Percentiles rank a stretch among this genome's conserved stretches.
Evolutionary conservation across 2,113 vertebrate genomes (phyloP).

Genomic region (Prinia subflava): DNA sequence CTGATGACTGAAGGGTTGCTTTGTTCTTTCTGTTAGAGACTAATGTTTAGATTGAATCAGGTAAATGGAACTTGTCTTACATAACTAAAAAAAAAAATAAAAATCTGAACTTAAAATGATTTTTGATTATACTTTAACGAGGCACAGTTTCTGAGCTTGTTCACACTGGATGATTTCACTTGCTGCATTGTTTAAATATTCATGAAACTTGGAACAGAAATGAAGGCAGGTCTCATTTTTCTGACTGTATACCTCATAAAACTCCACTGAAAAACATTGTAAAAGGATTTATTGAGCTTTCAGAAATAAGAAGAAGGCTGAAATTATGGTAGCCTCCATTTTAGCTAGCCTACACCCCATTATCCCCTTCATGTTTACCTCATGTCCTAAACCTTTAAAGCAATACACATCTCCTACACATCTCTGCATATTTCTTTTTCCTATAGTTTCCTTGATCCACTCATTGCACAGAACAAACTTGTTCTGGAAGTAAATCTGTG

Average conservation of each 20-base stretch:
- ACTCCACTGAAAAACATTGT: neutral
- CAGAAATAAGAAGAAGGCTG: neutral
- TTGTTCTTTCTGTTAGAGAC: neutral
- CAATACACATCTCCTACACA: neutral
- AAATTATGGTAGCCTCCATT: neutral
- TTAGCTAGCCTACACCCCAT: neutral
- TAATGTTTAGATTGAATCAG: neutral
- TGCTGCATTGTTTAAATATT: slow-evolving; percentile 54
- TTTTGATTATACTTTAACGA: neutral
- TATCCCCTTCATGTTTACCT: neutral
- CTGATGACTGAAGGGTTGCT: neutral
- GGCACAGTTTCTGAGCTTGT: neutral
- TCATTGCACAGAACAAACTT: neutral
- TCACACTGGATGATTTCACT: slow-evolving; percentile 29
- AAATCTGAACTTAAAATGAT: neutral
- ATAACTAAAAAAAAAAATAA: neutral
- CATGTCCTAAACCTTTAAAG: neutral
- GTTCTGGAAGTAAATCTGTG: neutral
- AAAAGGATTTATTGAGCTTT: neutral
- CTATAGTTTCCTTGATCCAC: neutral
- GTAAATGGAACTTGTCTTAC: neutral
- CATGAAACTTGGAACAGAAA: slow-evolving; percentile 15
- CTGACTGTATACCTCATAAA: neutral
- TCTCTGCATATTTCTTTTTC: neutral
- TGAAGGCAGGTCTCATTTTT: slow-evolving; percentile 13